Percentiles rank a stretch among this genome's conserved stretches.
Evolutionary conservation across 2,797 vertebrate species (phyloP).

Genomic region (Hippopotamyrus pictus): DNA sequence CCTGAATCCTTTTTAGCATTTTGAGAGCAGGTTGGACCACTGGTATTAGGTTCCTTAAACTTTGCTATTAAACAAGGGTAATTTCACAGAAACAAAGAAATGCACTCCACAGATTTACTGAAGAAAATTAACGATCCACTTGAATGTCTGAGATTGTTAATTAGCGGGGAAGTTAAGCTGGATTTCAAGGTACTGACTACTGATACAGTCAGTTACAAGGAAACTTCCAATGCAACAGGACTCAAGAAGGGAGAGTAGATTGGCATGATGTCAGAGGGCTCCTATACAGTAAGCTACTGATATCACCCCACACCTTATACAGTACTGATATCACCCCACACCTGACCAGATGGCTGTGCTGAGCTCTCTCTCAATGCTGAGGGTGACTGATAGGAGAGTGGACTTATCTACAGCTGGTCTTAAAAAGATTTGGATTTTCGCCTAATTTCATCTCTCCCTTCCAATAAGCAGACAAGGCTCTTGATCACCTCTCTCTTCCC

Average conservation of each 20-base stretch:
- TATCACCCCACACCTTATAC: neutral
- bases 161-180: neutral
- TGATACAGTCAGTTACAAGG: neutral
- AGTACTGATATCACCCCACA: neutral
- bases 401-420: neutral
- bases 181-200: neutral
- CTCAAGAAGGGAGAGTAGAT: neutral
- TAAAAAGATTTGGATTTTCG: neutral
- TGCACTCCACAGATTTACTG: neutral
- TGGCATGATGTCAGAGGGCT: neutral
- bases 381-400: neutral
- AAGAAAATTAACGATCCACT: neutral
- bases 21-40: neutral
- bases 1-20: neutral
- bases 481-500: neutral
- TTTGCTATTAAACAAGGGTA: neutral
- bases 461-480: neutral
- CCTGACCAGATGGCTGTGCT: neutral
- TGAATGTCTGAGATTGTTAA: neutral
- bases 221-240: no score
- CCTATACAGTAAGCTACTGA: neutral
- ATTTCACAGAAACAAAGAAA: neutral
- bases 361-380: neutral
- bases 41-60: neutral
- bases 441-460: neutral